Percentiles rank a stretch among this genome's conserved stretches.
Evolutionary conservation across 2,888 invertebrate species (phyloP).

Genomic region (Stenichneumon culpator): DNA sequence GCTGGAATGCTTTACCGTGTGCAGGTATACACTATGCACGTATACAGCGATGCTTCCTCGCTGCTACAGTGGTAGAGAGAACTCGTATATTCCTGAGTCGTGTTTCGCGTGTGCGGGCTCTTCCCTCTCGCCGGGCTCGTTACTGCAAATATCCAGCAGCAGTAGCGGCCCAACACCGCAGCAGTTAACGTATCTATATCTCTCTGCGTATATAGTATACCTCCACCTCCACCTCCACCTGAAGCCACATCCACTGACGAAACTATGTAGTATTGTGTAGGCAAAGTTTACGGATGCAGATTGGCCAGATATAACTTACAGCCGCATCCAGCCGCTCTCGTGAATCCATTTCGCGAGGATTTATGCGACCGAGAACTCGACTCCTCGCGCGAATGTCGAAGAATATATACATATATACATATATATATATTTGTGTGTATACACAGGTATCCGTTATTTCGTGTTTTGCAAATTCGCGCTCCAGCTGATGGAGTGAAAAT

Average conservation of each 20-base stretch:
- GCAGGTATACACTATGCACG: constrained; percentile 16
- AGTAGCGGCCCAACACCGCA: constrained; percentile 50
- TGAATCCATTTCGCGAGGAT: constrained; percentile 69
- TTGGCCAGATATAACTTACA: constrained; percentile 71
- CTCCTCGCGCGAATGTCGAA: constrained; percentile 31
- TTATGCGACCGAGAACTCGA: constrained; percentile 58
- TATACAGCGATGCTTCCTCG: constrained; percentile 27
- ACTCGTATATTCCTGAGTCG: constrained; percentile 61
- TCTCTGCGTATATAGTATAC: constrained; percentile 29
- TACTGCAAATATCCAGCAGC: constrained; percentile 63
- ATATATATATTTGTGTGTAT: background rate
- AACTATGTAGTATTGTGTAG: constrained; percentile 68
- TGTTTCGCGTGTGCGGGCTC: constrained; percentile 63
- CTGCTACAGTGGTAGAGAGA: constrained; percentile 34
- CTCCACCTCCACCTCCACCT: constrained; percentile 30
- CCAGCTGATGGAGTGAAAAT: constrained; percentile 49
- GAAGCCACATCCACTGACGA: constrained; percentile 66
- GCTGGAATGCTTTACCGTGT: constrained; percentile 40
- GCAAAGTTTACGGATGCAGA: constrained; percentile 73
- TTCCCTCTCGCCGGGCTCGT: constrained; percentile 63
- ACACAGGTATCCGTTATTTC: constrained; percentile 8
- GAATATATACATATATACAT: constrained; percentile 5
- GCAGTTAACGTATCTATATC: constrained; percentile 66
- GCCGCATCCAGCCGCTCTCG: constrained; percentile 68
- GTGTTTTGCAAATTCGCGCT: constrained; percentile 47